Conservation (phyloP, 2,888 invertebrate genomes). For the Xylota sylvarum region DNA sequence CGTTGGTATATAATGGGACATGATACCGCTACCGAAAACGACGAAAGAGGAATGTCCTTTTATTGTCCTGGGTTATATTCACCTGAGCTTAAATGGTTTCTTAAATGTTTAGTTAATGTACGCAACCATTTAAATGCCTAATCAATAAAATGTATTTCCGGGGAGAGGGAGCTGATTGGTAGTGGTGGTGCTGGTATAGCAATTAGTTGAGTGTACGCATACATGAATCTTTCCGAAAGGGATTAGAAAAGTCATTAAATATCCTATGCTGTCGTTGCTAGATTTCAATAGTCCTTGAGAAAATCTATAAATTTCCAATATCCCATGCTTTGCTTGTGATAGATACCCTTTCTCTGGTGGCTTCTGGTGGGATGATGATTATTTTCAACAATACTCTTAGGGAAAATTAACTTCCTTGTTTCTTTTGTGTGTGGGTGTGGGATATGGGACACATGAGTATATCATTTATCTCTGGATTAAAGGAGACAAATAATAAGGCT, state of each 20-base stretch:
- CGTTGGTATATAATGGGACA: conserved; percentile 1
- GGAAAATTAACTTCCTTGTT: conserved; percentile 38
- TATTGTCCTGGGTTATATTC: background rate
- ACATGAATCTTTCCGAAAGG: conserved; percentile 39
- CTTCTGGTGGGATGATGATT: background rate
- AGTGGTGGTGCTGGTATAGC: background rate
- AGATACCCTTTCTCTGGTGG: conserved; percentile 38
- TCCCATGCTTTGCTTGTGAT: conserved; percentile 46
- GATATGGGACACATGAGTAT: conserved; percentile 13
- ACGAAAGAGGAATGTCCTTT: conserved; percentile 27
- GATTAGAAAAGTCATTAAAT: conserved; percentile 73
- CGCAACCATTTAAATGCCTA: conserved; percentile 11
- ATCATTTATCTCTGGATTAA: conserved; percentile 60
- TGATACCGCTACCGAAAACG: background rate
- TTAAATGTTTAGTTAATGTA: conserved; percentile 36
- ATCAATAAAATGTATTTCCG: conserved; percentile 7
- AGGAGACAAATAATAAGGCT: conserved; percentile 51
- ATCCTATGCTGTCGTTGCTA: conserved; percentile 40
- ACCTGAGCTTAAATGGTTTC: conserved; percentile 24
- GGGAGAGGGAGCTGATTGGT: too few species aligned
- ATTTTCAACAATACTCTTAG: conserved; percentile 32
- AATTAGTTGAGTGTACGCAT: conserved; percentile 46
- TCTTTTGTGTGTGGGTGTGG: background rate
- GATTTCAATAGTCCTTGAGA: conserved; percentile 28
- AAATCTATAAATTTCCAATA: conserved; percentile 63